phyloP scores from a whole-genome alignment of 2,888 invertebrate genomes.

The Stramonita haemastoma region DNA sequence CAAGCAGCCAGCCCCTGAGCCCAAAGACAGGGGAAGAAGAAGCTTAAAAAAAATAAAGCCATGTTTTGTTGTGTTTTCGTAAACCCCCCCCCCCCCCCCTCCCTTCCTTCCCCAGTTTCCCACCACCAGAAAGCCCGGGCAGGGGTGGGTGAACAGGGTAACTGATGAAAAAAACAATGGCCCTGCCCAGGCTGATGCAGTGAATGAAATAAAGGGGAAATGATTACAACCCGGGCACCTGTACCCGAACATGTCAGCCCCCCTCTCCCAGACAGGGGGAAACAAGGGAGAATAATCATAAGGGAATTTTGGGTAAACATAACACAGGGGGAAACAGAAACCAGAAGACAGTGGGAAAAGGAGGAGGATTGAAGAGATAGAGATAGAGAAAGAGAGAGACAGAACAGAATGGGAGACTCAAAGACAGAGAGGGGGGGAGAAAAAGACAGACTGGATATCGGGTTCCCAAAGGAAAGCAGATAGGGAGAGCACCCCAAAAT shows the following conservation, averaged over 20 bases:
- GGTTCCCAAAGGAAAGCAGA: no score
- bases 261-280: no score
- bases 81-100: background rate
- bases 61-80: background rate
- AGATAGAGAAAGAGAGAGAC: background rate
- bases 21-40: no score
- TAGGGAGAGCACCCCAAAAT: background rate
- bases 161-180: conserved; percentile 22
- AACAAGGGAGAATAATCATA: no score
- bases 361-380: background rate
- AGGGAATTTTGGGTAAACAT: no score
- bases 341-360: background rate
- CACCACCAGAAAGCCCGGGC: background rate
- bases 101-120: no score
- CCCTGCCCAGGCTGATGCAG: background rate
- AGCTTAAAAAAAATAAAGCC: no score
- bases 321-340: no score
- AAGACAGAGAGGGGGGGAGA: background rate
- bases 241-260: background rate
- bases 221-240: conserved; percentile 5
- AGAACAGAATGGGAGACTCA: background rate
- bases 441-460: background rate
- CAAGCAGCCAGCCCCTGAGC: no score
- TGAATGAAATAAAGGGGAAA: background rate
- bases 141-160: background rate